Base-by-base conservation (phyloP, 2,113 vertebrate genomes). In the Pseudorhombus dupliciocellatus region DNA sequence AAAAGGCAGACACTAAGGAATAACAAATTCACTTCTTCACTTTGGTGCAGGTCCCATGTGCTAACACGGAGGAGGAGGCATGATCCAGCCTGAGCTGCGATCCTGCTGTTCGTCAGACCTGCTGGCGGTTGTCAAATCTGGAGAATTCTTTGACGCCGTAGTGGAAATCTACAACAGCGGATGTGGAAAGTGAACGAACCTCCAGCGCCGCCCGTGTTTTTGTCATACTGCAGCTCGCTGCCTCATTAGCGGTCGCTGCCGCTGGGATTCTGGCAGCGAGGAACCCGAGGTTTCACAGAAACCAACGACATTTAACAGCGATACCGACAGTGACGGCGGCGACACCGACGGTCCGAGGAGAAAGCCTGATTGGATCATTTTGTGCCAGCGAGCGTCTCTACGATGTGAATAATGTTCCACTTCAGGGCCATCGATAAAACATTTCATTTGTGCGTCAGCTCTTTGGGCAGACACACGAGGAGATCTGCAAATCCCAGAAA, bases 191-290 rank as follows among this genome's bases (percentile, higher is more conserved):
- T 48, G 66, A 65, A 70, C 37, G 8, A 42, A 46, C 70, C 53
- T 68, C 30, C 26, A 42, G 58, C 67, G 7, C 31, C n/a, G 57
- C 55, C 26, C 58, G 79, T 70, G 67, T 63, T 81, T 67, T 37
- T 65, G 60, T 81, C 77, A 79, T 18, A 68, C 66, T 63, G 59
- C 34, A 57, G 15, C 68, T 62, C 69, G 81, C 77, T 21, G 61
- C 66, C 79, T 72, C 30, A 69, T 83, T 80, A 86, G 69, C 62
- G 67, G 79, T 84, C 83, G 86, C 79, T 79, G 66, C 77, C 85
- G 68, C 77, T 37, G 75, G 75, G 9, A 80, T 83, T 87, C n/a
- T 87, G 87, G 88, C 86, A 84, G 73, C 79, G 51, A 63, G 71
- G 59, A 73, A 67, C 16, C 42, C 2, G 48, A 78, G 70, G 72